phyloP scores from a whole-genome alignment of 2,113 vertebrate species.

The Ophthalmolycus amberensis region DNA sequence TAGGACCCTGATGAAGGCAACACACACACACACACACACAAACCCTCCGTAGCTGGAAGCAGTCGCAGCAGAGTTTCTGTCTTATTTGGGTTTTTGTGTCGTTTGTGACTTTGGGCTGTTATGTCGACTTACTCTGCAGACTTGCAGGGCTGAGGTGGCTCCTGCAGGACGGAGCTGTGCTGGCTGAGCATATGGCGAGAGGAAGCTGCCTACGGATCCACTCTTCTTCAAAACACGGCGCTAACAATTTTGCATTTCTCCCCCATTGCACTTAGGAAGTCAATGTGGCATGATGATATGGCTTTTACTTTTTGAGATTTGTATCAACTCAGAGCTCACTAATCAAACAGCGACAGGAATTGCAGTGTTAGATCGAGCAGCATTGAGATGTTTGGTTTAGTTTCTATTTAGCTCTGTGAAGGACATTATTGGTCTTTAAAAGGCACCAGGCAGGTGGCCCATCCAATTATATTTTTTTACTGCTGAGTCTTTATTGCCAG shows the following conservation, averaged over 20 bases:
- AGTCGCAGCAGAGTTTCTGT: slow-evolving; percentile 60
- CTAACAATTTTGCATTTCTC: slow-evolving; percentile 52
- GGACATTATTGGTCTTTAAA: background rate
- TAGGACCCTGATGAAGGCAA: slow-evolving; percentile 40
- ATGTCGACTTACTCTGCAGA: slow-evolving; percentile 65
- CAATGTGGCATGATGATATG: slow-evolving; percentile 30
- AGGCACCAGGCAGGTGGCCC: background rate
- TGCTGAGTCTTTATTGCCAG: background rate
- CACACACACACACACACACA: background rate
- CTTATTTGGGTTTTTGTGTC: slow-evolving; percentile 74
- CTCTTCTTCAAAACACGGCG: slow-evolving; percentile 49
- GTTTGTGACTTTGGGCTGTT: slow-evolving; percentile 70
- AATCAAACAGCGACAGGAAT: slow-evolving; percentile 10
- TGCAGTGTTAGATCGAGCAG: slow-evolving; percentile 14
- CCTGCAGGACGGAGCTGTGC: slow-evolving; percentile 65
- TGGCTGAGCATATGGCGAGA: slow-evolving; percentile 76
- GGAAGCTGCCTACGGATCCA: slow-evolving; percentile 63
- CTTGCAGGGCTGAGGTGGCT: slow-evolving; percentile 66
- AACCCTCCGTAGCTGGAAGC: slow-evolving; percentile 48
- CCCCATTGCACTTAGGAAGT: slow-evolving; percentile 7
- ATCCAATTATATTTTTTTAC: background rate
- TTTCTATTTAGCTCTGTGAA: slow-evolving; percentile 9
- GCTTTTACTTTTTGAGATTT: slow-evolving; percentile 25
- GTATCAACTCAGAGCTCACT: slow-evolving; percentile 13
- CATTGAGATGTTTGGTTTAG: background rate